A percentile compares a stretch with the other conserved stretches of the same genome.
Conservation (phyloP, 2,113 vertebrate species). For the Aleadryas rufinucha region DNA sequence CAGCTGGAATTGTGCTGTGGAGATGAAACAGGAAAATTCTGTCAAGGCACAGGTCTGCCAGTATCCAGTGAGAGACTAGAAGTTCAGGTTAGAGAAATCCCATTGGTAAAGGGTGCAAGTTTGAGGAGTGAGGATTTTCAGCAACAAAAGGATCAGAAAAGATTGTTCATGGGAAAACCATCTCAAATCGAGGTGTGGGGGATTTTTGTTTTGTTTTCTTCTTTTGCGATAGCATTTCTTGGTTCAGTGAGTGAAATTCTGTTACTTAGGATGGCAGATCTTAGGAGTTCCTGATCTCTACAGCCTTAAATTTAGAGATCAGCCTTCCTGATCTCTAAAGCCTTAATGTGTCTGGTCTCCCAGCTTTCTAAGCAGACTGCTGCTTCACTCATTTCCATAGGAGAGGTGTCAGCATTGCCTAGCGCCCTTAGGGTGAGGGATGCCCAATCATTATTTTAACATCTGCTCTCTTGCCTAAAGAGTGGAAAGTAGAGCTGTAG, state of each 20-base stretch:
- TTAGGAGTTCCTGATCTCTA: not conserved
- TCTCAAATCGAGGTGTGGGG: not conserved
- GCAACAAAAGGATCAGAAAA: not conserved
- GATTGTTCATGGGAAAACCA: not conserved
- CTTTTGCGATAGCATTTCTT: not conserved
- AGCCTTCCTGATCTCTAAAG: no score
- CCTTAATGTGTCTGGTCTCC: not conserved
- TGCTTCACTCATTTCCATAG: not conserved
- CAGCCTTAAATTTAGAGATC: no score
- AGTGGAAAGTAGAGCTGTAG: not conserved
- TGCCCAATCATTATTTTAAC: not conserved
- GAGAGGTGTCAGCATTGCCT: not conserved
- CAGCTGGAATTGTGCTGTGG: not conserved
- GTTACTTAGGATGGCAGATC: not conserved
- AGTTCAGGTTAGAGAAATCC: not conserved
- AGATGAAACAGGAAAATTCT: not conserved
- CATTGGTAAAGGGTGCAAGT: rapidly evolving
- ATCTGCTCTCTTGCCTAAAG: not conserved
- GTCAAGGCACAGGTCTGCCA: not conserved
- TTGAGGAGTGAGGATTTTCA: not conserved
- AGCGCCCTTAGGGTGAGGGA: not conserved
- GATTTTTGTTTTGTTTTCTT: not conserved
- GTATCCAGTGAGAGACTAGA: no score
- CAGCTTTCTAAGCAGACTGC: not conserved
- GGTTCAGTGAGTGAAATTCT: not conserved